Evolutionary conservation across 2,113 vertebrate genomes (phyloP).

Genomic region (Corydoras maculifer): DNA sequence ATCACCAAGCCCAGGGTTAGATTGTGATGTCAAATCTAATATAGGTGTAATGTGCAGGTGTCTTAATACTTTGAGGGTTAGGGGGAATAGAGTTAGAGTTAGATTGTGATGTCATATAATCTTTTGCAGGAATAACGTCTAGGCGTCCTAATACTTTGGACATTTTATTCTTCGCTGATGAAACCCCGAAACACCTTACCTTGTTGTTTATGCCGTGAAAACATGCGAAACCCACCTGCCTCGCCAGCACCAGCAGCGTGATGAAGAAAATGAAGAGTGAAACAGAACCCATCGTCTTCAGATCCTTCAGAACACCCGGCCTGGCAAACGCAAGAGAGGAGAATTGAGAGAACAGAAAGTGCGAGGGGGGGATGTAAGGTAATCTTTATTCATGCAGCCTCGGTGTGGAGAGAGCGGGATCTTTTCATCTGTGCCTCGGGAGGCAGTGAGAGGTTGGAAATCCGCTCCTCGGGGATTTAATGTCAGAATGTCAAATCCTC

Average conservation of each 20-base stretch:
- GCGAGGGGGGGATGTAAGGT: neutral
- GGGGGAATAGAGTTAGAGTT: too few species aligned
- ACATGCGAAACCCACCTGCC: slow-evolving; percentile 77
- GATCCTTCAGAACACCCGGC: slow-evolving; percentile 90
- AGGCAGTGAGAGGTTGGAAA: slow-evolving; percentile 6
- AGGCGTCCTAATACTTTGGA: too few species aligned
- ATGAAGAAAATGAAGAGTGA: slow-evolving; percentile 94
- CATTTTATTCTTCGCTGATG: too few species aligned
- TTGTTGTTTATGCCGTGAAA: neutral
- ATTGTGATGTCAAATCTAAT: too few species aligned
- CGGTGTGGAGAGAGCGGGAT: neutral
- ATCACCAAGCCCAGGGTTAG: too few species aligned
- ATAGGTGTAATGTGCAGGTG: too few species aligned
- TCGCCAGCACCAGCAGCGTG: slow-evolving; percentile 87
- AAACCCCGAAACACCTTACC: too few species aligned
- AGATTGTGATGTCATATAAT: too few species aligned
- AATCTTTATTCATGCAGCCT: slow-evolving; percentile 8
- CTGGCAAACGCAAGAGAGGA: slow-evolving; percentile 56
- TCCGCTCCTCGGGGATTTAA: neutral
- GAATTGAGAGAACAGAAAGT: neutral
- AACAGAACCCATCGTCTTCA: slow-evolving; percentile 95
- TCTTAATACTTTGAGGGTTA: too few species aligned
- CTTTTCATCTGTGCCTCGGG: slow-evolving; percentile 15
- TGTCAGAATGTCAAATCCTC: slow-evolving; percentile 18
- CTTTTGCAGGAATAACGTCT: too few species aligned